Conservation (phyloP, 1,140 invertebrate species). For the Leptonema lineaticorne region DNA sequence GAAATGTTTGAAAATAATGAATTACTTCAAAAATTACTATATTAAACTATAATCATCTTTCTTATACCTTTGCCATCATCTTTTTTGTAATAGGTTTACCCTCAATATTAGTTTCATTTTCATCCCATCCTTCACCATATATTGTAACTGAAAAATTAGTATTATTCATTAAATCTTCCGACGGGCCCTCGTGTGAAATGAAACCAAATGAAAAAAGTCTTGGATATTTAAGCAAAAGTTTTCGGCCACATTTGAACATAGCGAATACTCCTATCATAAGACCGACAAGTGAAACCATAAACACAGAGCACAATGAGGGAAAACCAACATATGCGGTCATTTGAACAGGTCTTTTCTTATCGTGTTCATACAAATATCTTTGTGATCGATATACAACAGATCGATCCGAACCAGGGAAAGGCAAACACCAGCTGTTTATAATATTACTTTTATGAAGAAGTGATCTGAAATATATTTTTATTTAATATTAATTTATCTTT, state of each 20-base stretch:
- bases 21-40: too few species aligned
- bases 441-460: constrained; percentile 31
- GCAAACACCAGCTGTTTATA: constrained; percentile 30
- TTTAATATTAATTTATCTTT: not conserved
- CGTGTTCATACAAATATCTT: constrained; percentile 44
- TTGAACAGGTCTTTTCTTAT: constrained; percentile 41
- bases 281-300: constrained; percentile 59
- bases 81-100: constrained; percentile 64
- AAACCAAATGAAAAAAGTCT: constrained; percentile 71
- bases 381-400: constrained; percentile 32
- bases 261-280: constrained; percentile 66
- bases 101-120: constrained; percentile 65
- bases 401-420: constrained; percentile 32
- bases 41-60: constrained; percentile 46
- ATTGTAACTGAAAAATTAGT: constrained; percentile 68
- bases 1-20: not conserved
- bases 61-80: constrained; percentile 62
- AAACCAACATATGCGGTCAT: constrained; percentile 33
- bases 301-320: constrained; percentile 37
- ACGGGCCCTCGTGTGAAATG: constrained; percentile 67
- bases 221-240: constrained; percentile 64
- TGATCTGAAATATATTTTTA: constrained; percentile 29
- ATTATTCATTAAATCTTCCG: constrained; percentile 62
- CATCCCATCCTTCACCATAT: constrained; percentile 75
- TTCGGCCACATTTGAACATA: constrained; percentile 57